Evolutionary conservation across 2,797 vertebrate genomes (phyloP), one percentile per base, ranked within the genome.

Genomic region (Argyrosomus regius): DNA sequence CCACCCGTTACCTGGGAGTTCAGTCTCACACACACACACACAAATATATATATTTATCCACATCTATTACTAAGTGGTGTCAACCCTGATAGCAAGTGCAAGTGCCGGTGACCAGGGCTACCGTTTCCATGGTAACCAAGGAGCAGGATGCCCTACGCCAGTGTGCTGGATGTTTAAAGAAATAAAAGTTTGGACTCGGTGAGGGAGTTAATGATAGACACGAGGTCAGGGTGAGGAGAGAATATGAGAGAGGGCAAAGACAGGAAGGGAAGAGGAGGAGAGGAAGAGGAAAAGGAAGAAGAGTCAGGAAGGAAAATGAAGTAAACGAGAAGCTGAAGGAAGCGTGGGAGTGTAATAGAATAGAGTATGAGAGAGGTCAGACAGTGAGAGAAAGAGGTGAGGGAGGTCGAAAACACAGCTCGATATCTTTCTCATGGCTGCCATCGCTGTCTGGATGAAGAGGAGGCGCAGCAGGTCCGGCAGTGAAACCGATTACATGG

Each of bases 41-140:
- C 1, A 78, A 6, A 26, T 9, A 58, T 52, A 20, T 26, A 7
- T 24, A 46, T 41, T 43, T 12, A 56, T 35, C 35, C 16, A 72
- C 4, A 16, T 59, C 11, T 20, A 28, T 48, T 26, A 28, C 26
- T 50, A 50, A 77, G 22, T 68, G 20, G 26, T 66, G 35, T 50
- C 35, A 64, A 28, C 60, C 45, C 50, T 8, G n/a, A 50, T 6
- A 31, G 17, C 39, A 72, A 43, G 53, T 28, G 39, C 46, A 65
- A 24, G 50, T 50, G 72, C 52, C 63, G 58, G 52, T 70, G 46
- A 61, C 64, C 52, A 28, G 6, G 74, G 72, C 77, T 78, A 84
- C 67, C 0, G 54, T 84, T 80, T 76, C 75, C 83, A 35, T n/a
- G 53, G 77, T 62, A 75, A 78, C 57, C 52, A 46, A 26, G 62